Percentiles rank a stretch among this genome's conserved stretches.
phyloP scores from a whole-genome alignment of 2,113 vertebrate genomes.

The Xiphorhynchus elegans region DNA sequence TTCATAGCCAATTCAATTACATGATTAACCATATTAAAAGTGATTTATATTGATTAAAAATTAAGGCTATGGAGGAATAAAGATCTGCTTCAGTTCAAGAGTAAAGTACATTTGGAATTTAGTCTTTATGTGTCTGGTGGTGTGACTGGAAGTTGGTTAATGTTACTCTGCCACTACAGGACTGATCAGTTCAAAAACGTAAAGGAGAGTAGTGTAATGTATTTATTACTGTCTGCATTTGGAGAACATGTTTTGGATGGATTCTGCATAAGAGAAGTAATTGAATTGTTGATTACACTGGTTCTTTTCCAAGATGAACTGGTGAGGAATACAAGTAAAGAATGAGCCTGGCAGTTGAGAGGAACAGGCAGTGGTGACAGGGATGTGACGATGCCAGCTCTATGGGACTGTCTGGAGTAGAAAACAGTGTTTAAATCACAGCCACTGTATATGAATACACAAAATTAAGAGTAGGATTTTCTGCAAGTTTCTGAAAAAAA shows the following conservation, averaged over 20 bases:
- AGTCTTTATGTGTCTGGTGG: not conserved
- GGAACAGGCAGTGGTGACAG: not conserved
- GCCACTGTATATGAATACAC: not conserved
- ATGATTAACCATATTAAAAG: not conserved
- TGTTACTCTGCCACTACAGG: not conserved
- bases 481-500: not conserved
- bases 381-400: not conserved
- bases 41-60: not conserved
- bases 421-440: not conserved
- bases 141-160: not conserved
- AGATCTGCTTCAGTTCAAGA: not conserved
- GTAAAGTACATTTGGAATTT: not conserved
- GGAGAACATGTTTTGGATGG: not conserved
- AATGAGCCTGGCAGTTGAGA: not conserved
- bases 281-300: not conserved
- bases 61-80: not conserved
- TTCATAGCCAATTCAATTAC: not conserved
- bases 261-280: not conserved
- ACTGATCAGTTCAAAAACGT: rapidly evolving
- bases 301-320: not conserved
- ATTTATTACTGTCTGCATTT: rapidly evolving
- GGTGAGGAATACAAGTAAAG: not conserved
- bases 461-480: not conserved
- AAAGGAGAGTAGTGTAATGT: not conserved
- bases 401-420: not conserved